Evolutionary conservation across 2,888 invertebrate species (phyloP).

Genomic region (Melikaiella ostensackeni): DNA sequence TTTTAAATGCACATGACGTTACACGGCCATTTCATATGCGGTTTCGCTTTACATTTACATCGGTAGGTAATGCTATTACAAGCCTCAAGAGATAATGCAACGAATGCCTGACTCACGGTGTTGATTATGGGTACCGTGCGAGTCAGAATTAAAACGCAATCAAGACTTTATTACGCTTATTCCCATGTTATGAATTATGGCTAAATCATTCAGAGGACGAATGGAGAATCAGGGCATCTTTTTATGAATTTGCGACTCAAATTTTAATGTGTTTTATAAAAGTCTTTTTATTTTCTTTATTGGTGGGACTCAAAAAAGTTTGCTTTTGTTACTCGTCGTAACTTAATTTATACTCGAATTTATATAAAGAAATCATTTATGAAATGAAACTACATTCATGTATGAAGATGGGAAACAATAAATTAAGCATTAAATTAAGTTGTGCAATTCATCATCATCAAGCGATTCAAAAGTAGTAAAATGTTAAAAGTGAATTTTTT

Average conservation of each 20-base stretch:
- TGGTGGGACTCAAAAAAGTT: no score
- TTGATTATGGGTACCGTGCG: slow-evolving; percentile 57
- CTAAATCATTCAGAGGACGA: not conserved
- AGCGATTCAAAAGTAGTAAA: no score
- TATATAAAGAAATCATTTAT: no score
- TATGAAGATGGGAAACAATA: no score
- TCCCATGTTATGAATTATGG: slow-evolving; percentile 21
- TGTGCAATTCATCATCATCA: no score
- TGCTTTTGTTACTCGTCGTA: no score
- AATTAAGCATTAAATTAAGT: no score
- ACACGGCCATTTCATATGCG: slow-evolving; percentile 52
- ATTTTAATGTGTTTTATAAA: not conserved
- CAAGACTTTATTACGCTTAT: slow-evolving; percentile 57
- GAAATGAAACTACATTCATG: no score
- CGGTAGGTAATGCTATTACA: slow-evolving; percentile 59
- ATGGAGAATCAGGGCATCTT: not conserved
- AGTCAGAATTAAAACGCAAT: slow-evolving; percentile 59
- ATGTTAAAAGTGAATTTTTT: no score
- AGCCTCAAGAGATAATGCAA: slow-evolving; percentile 61
- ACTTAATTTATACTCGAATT: no score
- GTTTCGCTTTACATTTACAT: slow-evolving; percentile 59
- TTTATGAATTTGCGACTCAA: not conserved
- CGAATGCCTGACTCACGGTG: slow-evolving; percentile 50
- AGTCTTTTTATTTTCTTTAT: not conserved
- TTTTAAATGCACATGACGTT: slow-evolving; percentile 52